phyloP scores from a whole-genome alignment of 1,140 invertebrate genomes.

The Diorhabda elongata region DNA sequence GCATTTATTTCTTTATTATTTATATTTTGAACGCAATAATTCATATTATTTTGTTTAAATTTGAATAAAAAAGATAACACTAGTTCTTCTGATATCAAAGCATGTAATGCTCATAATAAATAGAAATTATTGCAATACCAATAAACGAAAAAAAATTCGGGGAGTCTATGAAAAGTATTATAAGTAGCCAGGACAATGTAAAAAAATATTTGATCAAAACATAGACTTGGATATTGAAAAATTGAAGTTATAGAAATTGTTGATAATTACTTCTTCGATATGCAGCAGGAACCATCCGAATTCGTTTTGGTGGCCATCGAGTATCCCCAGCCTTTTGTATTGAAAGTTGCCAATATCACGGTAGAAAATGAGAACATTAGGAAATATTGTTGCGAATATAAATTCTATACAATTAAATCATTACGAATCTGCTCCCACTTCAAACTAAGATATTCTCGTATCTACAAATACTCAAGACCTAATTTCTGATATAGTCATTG shows the following conservation, averaged over 20 bases:
- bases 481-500: conserved; percentile 7
- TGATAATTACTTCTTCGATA: conserved; percentile 1
- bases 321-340: conserved; percentile 10
- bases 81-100: not conserved
- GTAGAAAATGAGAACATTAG: conserved; percentile 3
- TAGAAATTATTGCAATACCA: not conserved
- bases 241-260: not conserved
- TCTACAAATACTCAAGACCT: conserved; percentile 7
- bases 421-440: not conserved
- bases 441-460: not conserved
- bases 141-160: conserved; percentile 14
- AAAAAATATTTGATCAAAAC: conserved; percentile 4
- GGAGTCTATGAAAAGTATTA: conserved; percentile 9
- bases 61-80: not conserved
- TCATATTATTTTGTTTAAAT: not conserved
- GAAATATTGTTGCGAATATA: not conserved
- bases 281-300: conserved; percentile 8
- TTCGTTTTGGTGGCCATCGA: conserved; percentile 4
- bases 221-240: not conserved
- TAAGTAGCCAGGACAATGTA: conserved; percentile 8
- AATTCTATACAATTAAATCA: not conserved
- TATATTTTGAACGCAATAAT: conserved; percentile 10
- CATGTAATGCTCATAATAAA: not conserved
- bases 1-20: conserved; percentile 14
- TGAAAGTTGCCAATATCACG: conserved; percentile 7